Evolutionary conservation across 2,113 vertebrate genomes (phyloP), one percentile per base, ranked within the genome.

Genomic region (Caretta caretta): DNA sequence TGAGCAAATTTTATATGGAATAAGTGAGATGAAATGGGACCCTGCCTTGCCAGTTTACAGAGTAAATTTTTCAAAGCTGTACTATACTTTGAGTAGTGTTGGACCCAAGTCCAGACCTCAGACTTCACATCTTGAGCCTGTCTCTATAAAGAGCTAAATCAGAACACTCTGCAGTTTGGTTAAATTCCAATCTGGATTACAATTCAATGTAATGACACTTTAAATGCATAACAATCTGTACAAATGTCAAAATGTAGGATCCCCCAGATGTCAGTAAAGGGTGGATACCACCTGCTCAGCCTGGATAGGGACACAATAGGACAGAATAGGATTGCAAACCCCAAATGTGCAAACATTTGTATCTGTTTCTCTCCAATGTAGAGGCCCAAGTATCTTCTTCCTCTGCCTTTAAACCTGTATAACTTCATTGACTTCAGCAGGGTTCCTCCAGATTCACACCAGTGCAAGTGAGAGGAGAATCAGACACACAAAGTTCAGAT

Each of bases 161-260:
- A 87, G 72, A 95, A 90, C 38, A 20, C 80, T 96, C 84, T 92
- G 54, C 88, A 94, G 93, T 95, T 85, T 95, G 84, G 65, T 51
- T 84, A 95, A 94, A 90, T 94, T 90, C 83, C 94, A 94, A 90
- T 94, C 46, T 84, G 56, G 83, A 91, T 90, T 92, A 42, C 72
- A 42, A 46, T 46, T 75, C 72, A 75, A 46, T 72, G 16, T 38
- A 72, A 72, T 75, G 72, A 46, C 35, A 46, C 10, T 42, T 75
- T 75, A 46, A 75, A 42, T 75, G 42, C 22, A 76, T 76, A 24
- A n/a, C 17, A 69, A 69, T 35, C 35, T 69, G 8, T 83, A 87
- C 75, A 48, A 83, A 89, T 91, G 29, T 80, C 20, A 22, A 38
- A 90, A 22, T 22, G 19, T 46, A 50, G 46, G 65, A 1, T 82